Evolutionary conservation across 2,888 invertebrate genomes (phyloP).

Genomic region (Heliconius sara): DNA sequence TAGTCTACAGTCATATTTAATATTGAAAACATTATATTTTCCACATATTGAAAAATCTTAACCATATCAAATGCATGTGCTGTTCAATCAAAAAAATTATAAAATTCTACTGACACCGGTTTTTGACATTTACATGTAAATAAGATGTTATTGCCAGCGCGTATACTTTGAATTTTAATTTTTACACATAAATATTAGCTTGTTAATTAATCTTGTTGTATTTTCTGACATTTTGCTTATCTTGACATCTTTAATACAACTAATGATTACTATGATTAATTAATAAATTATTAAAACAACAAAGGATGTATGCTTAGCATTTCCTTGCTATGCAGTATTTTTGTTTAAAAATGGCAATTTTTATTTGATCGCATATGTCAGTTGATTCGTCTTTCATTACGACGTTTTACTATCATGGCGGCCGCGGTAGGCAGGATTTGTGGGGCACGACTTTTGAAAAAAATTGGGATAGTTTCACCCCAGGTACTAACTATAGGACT

Average conservation of each 20-base stretch:
- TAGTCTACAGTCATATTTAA: conserved; percentile 2
- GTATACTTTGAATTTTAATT: no score
- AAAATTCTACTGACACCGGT: background rate
- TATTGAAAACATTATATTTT: background rate
- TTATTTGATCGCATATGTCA: conserved; percentile 64
- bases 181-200: background rate
- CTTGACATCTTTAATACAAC: background rate
- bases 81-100: background rate
- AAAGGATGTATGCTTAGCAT: background rate
- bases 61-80: conserved; percentile 16
- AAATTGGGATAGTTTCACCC: conserved; percentile 87
- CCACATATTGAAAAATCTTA: background rate
- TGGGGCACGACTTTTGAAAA: conserved; percentile 92
- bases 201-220: background rate
- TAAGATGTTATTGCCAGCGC: no score
- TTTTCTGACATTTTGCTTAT: background rate
- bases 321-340: conserved; percentile 6
- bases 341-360: conserved; percentile 37
- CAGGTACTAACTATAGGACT: conserved; percentile 85
- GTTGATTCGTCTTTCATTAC: conserved; percentile 70
- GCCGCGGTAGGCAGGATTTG: conserved; percentile 94
- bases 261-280: background rate
- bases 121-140: conserved; percentile 3
- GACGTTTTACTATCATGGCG: conserved; percentile 91
- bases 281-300: background rate